Evolutionary conservation across 2,113 vertebrate species (phyloP), one percentile per base, ranked within the genome.

Genomic region (Monopterus albus): DNA sequence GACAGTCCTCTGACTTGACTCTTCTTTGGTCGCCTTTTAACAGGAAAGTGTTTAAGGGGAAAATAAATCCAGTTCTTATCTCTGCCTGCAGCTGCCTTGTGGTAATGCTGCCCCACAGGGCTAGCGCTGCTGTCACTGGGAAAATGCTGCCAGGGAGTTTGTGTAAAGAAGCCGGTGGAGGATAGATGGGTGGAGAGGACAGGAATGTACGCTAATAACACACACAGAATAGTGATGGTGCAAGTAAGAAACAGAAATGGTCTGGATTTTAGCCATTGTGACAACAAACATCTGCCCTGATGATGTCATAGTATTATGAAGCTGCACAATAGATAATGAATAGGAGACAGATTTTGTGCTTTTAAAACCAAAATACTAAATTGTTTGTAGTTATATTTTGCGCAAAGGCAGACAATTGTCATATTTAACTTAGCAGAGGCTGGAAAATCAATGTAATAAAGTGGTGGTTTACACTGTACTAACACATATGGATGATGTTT

Each of bases 61-160:
- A 82, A 83, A 87, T 80, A 84, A 87, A 84, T 62, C 59, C 9
- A 9, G 15, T 72, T 87, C 86, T 89, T 89, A 91, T 89, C 89
- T 88, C 70, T 36, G 81, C 59, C 68, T 71, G 79, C 85, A 88
- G 84, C 86, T 79, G 83, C 83, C 73, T 60, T 12, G 36, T 79
- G 76, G 78, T 83, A 60, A 66, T 10, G 3, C 50, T 57, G 62
- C 46, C 63, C 83, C 78, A 64, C 61, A 73, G 75, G 78, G 69
- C 15, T 23, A 79, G 49, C 20, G 13, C 59, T 58, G 87, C 79
- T 84, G 84, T 86, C 83, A 87, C 35, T 58, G 66, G 78, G 67
- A 70, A 78, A 57, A 46, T n/a, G 18, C 78, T 49, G 18, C 35
- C 3, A 52, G 81, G 72, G 76, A 82, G 86, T 78, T 82, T 20